Evolutionary conservation across 23 tunicate species (phyloP).

Genomic region (Ascidia mentula): DNA sequence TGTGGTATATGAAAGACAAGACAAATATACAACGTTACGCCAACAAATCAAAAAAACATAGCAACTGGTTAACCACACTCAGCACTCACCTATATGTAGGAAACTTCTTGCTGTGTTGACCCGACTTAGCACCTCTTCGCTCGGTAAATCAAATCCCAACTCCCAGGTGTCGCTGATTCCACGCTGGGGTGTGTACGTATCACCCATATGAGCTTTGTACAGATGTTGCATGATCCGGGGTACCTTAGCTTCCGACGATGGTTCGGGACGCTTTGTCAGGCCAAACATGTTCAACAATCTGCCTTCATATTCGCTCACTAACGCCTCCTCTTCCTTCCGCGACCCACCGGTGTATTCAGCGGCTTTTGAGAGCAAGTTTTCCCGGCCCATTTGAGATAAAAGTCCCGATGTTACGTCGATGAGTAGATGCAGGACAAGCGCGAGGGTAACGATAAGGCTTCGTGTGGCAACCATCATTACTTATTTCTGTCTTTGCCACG

Average conservation of each 20-base stretch:
- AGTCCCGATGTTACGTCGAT: constrained; percentile 46
- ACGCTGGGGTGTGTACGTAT: constrained; percentile 41
- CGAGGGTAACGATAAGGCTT: constrained; percentile 15
- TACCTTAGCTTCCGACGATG: constrained; percentile 32
- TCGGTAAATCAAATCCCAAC: constrained; percentile 76
- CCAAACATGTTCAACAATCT: constrained; percentile 74
- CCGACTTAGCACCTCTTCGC: constrained; percentile 47
- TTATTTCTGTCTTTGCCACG: background rate
- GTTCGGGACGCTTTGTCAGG: constrained; percentile 71
- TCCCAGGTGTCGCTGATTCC: constrained; percentile 56
- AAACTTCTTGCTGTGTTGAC: constrained; percentile 85
- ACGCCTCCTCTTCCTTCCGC: constrained; percentile 57
- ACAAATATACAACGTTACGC: no score
- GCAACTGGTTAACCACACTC: no score
- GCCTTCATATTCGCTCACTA: constrained; percentile 58
- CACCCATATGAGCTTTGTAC: constrained; percentile 91
- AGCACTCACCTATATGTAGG: constrained; percentile 78
- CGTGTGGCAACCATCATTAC: constrained; percentile 35
- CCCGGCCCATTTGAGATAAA: constrained; percentile 62
- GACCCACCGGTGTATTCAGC: constrained; percentile 46
- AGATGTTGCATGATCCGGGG: constrained; percentile 91
- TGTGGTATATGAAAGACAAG: no score
- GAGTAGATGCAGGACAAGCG: constrained; percentile 22
- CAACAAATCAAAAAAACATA: no score
- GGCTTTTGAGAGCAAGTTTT: constrained; percentile 58